phyloP scores from a whole-genome alignment of 2,888 invertebrate genomes.

The Thymelicus sylvestris region DNA sequence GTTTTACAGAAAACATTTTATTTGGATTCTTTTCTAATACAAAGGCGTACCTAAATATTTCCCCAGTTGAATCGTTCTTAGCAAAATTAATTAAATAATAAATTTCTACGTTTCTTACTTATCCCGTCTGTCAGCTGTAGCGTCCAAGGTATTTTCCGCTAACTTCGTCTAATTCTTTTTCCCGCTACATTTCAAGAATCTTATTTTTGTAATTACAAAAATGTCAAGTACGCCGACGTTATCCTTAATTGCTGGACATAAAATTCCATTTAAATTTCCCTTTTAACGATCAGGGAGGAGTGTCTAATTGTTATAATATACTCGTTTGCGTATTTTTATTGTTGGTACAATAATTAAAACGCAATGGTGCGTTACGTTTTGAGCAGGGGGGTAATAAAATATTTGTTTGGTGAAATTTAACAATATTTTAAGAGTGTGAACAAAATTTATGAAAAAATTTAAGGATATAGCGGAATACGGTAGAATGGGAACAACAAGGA shows the following conservation, averaged over 20 bases:
- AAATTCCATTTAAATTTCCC: slow-evolving; percentile 86
- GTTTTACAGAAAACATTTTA: background rate
- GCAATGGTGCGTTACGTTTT: slow-evolving; percentile 78
- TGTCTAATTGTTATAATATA: slow-evolving; percentile 85
- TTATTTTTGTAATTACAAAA: slow-evolving; percentile 85
- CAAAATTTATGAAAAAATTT: background rate
- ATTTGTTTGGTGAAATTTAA: slow-evolving; percentile 69
- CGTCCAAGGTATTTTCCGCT: slow-evolving; percentile 73
- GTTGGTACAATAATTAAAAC: slow-evolving; percentile 84
- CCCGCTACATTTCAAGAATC: slow-evolving; percentile 85
- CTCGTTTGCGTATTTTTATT: slow-evolving; percentile 85
- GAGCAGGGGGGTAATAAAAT: slow-evolving; percentile 78
- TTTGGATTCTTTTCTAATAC: slow-evolving; percentile 16
- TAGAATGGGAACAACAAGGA: too few relatives aligned
- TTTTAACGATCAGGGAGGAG: slow-evolving; percentile 84
- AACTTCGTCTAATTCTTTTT: slow-evolving; percentile 81
- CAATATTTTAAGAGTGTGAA: slow-evolving; percentile 62
- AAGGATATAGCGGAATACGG: too few relatives aligned
- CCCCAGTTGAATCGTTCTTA: slow-evolving; percentile 31
- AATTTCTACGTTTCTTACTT: slow-evolving; percentile 62
- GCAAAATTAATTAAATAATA: slow-evolving; percentile 51
- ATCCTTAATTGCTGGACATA: slow-evolving; percentile 85
- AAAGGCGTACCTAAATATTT: slow-evolving; percentile 31
- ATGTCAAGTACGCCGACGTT: slow-evolving; percentile 84
- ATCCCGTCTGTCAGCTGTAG: slow-evolving; percentile 69